Conservation (phyloP, 2,888 invertebrate species). For the Apotomis turbidana region DNA sequence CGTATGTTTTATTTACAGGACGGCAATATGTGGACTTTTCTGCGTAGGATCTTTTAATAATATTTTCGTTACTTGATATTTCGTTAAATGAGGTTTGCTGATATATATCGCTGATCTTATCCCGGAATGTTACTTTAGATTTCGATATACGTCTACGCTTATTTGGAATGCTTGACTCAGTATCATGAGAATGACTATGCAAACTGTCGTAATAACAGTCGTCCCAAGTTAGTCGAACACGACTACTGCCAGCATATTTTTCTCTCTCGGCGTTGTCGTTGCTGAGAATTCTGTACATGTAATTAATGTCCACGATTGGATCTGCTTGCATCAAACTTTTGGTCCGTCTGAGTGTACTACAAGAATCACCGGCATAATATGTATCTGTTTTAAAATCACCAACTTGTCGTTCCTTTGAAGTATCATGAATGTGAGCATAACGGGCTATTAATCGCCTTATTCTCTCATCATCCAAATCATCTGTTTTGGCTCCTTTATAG, state of each 20-base stretch:
- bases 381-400: not conserved
- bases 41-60: slow-evolving; percentile 44
- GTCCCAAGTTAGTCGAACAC: not conserved
- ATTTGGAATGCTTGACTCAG: not conserved
- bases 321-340: not conserved
- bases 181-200: not conserved
- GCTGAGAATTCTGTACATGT: not conserved
- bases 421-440: not conserved
- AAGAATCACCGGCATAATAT: not conserved
- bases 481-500: not conserved
- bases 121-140: not conserved
- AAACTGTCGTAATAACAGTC: not conserved
- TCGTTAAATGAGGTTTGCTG: slow-evolving; percentile 22
- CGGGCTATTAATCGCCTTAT: slow-evolving; percentile 7
- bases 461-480: slow-evolving; percentile 3
- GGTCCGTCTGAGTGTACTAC: not conserved
- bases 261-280: not conserved
- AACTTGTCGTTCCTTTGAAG: not conserved
- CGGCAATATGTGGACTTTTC: slow-evolving; percentile 64
- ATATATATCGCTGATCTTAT: slow-evolving; percentile 4
- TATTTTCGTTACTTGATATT: not conserved
- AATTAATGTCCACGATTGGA: not conserved
- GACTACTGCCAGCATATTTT: not conserved
- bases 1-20: slow-evolving; percentile 53
- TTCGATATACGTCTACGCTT: not conserved